Conservation (phyloP, 2,888 invertebrate genomes). For the Philhelius pedissequus region DNA sequence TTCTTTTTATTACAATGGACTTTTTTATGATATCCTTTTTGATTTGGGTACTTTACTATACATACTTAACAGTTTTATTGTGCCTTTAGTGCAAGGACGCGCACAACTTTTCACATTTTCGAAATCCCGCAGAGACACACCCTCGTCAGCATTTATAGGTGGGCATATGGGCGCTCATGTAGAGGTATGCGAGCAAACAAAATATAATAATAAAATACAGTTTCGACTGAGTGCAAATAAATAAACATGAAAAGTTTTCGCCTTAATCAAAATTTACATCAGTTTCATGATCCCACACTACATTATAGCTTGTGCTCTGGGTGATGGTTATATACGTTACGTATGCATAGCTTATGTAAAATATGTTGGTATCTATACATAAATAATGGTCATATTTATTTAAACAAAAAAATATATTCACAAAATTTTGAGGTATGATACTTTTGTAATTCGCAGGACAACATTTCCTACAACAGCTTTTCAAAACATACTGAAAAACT, state of each 20-base stretch:
- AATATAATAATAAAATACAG: neutral
- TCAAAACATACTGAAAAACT: too few species aligned
- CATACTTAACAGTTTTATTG: conserved; percentile 43
- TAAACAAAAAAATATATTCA: too few species aligned
- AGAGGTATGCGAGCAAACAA: neutral
- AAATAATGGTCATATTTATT: too few species aligned
- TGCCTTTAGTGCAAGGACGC: conserved; percentile 25
- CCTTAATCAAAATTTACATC: conserved; percentile 62
- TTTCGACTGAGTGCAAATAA: conserved; percentile 63
- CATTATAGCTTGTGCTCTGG: too few species aligned
- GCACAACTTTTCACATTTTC: conserved; percentile 56
- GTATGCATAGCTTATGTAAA: too few species aligned
- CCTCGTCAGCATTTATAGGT: neutral
- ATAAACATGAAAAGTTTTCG: conserved; percentile 66
- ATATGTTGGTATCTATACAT: too few species aligned
- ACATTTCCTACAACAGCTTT: too few species aligned
- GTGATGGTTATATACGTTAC: neutral
- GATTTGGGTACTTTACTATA: conserved; percentile 34
- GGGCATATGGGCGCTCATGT: too few species aligned
- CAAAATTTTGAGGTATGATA: too few species aligned
- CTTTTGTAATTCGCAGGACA: too few species aligned
- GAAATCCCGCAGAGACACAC: conserved; percentile 49
- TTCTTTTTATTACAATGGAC: conserved; percentile 35
- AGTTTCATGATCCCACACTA: neutral
- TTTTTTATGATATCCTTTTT: conserved; percentile 53